Base-by-base conservation (phyloP, 1,140 invertebrate genomes). In the Epicauta chinensis region DNA sequence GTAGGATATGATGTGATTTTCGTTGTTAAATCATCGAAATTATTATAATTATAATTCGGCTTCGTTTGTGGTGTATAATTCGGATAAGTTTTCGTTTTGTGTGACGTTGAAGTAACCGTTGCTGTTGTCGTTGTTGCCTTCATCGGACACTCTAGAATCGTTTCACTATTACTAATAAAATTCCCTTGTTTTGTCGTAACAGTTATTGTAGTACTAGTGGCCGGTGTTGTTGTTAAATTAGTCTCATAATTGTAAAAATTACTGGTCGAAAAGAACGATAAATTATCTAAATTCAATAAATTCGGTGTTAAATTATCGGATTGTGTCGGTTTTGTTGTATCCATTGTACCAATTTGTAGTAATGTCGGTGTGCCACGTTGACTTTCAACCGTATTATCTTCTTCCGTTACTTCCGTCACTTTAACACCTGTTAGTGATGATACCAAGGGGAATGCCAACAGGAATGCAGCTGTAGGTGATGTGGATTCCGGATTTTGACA, bases 381-480 rank as follows among this genome's bases (percentile, higher is more conserved):
- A 32, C 77, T 78, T 43, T 80, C 76, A 5, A 23, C 32, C 46
- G 75, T 73, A 44, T 75, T 75, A 43, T 78, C 75, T 40, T 78
- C 77, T 15, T 75, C 77, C 2, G 80, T 60, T 1, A 79, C 77
- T 55, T 81, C 80, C 1, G 77, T 73, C 45, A 77, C 79, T 66
- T 74, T 75, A 13, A 63, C 58, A 7, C 76, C 76, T 36, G 73
- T 77, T 3, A 77, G 45, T 6, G 76, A 75, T 2, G 80, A 81
- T 1, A 87, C 84, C 10, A 87, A 68, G 1, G 86, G 86, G 60
- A 88, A 88, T 6, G 84, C 81, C 68, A 85, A 77, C 13, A 88
- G 68, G 65, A 87, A 87, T 6, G 86, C 86, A 16, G 84, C 86
- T 7, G 84, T 88, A 9, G 86, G 85, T 13, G 86, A 88, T 55